These are phyloP conservation scores for Falcaria lacertinaria DNA, from an alignment of 2,888 invertebrate species.

Conservation along the genomic window DNA sequence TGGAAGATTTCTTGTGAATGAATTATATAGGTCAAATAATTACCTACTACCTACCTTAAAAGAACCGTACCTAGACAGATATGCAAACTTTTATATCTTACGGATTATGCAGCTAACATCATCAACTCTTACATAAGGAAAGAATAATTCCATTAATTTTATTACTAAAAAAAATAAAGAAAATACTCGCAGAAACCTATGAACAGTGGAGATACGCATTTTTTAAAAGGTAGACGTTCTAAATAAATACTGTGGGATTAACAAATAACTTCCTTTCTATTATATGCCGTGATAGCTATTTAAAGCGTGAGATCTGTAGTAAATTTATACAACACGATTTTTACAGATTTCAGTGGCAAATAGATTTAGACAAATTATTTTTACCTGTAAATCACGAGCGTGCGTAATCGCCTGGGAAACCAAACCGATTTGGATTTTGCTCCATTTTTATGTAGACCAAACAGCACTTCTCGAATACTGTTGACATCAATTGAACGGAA, in stretches of 20 bases:
- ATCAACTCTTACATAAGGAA: too few relatives aligned
- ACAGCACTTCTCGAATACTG: conserved; percentile 9
- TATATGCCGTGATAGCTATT: conserved; percentile 3
- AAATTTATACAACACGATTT: conserved; percentile 7
- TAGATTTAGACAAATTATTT: conserved; percentile 7
- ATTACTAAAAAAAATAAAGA: too few relatives aligned
- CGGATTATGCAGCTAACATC: too few relatives aligned
- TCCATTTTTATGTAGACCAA: conserved; percentile 34
- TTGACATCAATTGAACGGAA: not conserved
- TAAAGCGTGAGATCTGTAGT: not conserved
- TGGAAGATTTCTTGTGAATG: too few relatives aligned
- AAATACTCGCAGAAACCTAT: not conserved
- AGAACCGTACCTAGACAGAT: too few relatives aligned
- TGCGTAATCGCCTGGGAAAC: conserved; percentile 38
- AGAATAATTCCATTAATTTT: too few relatives aligned
- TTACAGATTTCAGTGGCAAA: not conserved
- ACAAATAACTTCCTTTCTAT: not conserved
- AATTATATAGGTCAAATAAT: too few relatives aligned
- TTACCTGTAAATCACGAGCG: conserved; percentile 33
- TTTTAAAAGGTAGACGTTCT: not conserved
- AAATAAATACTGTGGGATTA: not conserved
- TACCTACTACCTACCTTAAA: too few relatives aligned
- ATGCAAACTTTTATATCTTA: too few relatives aligned
- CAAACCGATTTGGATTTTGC: conserved; percentile 28
- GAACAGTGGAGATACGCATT: not conserved